Conservation (phyloP, 2,888 invertebrate species). For the Andrena trimmerana region DNA sequence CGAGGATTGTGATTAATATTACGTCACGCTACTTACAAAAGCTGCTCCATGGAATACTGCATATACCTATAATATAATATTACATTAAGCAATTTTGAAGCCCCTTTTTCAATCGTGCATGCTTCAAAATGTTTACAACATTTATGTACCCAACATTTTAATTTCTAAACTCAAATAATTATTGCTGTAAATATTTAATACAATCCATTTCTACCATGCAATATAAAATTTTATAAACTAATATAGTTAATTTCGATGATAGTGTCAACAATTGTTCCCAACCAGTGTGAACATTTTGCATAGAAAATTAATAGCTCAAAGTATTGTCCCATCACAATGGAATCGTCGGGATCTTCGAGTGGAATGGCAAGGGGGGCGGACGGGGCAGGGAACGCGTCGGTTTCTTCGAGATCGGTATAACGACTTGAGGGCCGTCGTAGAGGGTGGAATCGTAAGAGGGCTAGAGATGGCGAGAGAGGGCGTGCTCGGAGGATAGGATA, state of each 20-base stretch:
- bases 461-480: constrained; percentile 54
- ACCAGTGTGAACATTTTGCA: neutral
- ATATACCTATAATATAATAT: no score
- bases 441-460: constrained; percentile 66
- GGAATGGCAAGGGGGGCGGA: neutral
- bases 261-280: neutral
- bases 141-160: no score
- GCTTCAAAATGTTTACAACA: no score
- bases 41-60: no score
- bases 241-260: neutral
- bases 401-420: constrained; percentile 76
- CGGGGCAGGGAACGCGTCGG: constrained; percentile 43
- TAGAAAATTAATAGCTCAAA: neutral
- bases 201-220: no score
- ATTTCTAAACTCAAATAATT: no score
- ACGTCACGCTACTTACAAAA: no score
- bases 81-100: no score
- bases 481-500: constrained; percentile 71
- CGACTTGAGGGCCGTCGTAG: constrained; percentile 63
- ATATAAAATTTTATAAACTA: neutral
- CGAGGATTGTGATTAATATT: no score
- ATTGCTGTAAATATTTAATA: no score
- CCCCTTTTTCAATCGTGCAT: no score
- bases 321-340: constrained; percentile 23
- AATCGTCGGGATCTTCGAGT: constrained; percentile 34